A percentile compares a stretch with the other conserved stretches of the same genome.
Conservation (phyloP, 2,797 vertebrate genomes). For the Florisuga fusca region DNA sequence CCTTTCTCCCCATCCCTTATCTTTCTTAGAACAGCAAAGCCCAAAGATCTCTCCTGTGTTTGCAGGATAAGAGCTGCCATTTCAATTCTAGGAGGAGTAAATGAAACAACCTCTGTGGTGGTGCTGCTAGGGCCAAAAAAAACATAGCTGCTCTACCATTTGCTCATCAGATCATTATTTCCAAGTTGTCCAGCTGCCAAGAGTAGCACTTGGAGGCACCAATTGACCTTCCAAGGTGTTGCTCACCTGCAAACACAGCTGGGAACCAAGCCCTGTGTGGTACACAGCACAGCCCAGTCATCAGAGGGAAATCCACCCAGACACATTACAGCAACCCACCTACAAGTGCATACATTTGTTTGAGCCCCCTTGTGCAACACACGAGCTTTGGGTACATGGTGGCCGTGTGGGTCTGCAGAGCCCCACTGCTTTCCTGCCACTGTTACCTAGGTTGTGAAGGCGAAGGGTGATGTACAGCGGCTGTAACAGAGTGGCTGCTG, state of each 20-base stretch:
- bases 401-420: not conserved
- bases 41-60: not conserved
- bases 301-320: not conserved
- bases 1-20: not conserved
- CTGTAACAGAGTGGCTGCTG: slow-evolving; percentile 27
- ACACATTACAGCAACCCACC: not conserved
- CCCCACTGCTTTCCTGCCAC: not conserved
- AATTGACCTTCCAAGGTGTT: not conserved
- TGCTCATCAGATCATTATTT: not conserved
- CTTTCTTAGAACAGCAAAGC: not conserved
- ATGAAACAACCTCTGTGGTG: not conserved
- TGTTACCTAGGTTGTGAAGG: slow-evolving; percentile 79
- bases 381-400: rapidly evolving
- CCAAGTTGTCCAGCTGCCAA: rapidly evolving
- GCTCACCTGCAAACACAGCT: not conserved
- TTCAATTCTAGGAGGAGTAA: not conserved
- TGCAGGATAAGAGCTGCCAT: not conserved
- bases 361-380: rapidly evolving
- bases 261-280: not conserved
- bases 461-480: slow-evolving; percentile 72
- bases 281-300: not conserved
- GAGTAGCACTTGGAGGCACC: not conserved
- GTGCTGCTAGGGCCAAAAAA: not conserved
- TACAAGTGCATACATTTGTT: rapidly evolving
- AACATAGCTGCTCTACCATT: not conserved